Evolutionary conservation across 2,797 vertebrate species (phyloP).

Genomic region (Gorsachius magnificus): DNA sequence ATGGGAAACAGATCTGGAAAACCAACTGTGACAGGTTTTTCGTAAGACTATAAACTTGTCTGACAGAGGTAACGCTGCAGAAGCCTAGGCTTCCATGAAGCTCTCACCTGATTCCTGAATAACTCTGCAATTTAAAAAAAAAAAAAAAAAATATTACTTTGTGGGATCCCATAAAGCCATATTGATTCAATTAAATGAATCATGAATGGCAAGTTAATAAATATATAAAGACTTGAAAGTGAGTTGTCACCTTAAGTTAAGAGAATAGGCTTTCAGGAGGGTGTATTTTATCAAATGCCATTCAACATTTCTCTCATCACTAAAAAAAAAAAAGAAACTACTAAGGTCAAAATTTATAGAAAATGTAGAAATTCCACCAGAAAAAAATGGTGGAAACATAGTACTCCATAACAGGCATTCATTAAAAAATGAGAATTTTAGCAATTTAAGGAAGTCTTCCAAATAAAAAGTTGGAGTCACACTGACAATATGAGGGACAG

Average conservation of each 20-base stretch:
- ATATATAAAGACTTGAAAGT: neutral
- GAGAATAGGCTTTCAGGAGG: neutral
- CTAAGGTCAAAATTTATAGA: neutral
- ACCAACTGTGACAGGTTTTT: neutral
- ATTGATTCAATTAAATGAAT: neutral
- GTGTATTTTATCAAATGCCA: neutral
- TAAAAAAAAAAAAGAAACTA: neutral
- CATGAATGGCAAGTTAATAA: neutral
- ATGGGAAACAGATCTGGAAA: neutral
- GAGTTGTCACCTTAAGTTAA: neutral
- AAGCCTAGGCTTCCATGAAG: neutral
- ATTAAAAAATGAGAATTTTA: neutral
- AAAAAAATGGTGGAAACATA: neutral
- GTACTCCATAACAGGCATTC: neutral
- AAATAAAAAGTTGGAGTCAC: neutral
- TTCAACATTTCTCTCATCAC: neutral
- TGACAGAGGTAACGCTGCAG: neutral
- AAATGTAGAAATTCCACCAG: neutral
- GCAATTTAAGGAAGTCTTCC: neutral
- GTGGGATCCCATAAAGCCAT: neutral
- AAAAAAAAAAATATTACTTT: neutral
- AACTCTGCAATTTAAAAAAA: neutral
- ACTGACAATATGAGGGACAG: neutral
- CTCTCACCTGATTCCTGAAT: neutral
- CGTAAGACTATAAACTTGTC: neutral